A percentile compares a stretch with the other conserved stretches of the same genome.
phyloP scores from a whole-genome alignment of 1,140 invertebrate species.

The Pristionchus pacificus region DNA sequence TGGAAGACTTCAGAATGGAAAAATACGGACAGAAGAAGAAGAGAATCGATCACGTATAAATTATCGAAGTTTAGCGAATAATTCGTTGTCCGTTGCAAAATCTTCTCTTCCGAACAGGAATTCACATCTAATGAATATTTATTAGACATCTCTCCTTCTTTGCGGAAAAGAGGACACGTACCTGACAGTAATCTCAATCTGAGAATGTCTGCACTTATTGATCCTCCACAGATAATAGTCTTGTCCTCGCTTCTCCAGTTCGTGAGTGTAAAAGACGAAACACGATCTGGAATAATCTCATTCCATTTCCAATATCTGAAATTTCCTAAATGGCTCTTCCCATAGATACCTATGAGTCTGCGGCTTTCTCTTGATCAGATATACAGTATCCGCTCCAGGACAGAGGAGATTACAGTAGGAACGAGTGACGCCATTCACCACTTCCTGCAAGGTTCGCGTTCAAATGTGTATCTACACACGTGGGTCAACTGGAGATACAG shows the following conservation, averaged over 20 bases:
- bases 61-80: conserved; percentile 31
- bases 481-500: conserved; percentile 5
- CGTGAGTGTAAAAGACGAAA: conserved; percentile 52
- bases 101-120: conserved; percentile 40
- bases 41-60: too few relatives aligned
- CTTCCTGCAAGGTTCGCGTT: conserved; percentile 28
- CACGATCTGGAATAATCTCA: conserved; percentile 25
- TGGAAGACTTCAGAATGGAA: too few relatives aligned
- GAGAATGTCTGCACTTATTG: conserved; percentile 35
- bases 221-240: conserved; percentile 49
- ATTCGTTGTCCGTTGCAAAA: conserved; percentile 42
- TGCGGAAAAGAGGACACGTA: background rate
- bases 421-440: conserved; percentile 40
- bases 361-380: conserved; percentile 49
- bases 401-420: conserved; percentile 52
- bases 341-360: conserved; percentile 40
- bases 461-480: background rate
- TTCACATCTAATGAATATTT: conserved; percentile 39
- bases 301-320: background rate
- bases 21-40: too few relatives aligned
- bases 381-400: conserved; percentile 49
- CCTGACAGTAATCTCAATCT: conserved; percentile 27
- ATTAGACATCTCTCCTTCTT: background rate
- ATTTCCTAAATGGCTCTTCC: background rate
- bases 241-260: conserved; percentile 44